A percentile compares a stretch with the other conserved stretches of the same genome.
Conservation (phyloP, 1,140 invertebrate species). For the Palaemon carinicauda region DNA sequence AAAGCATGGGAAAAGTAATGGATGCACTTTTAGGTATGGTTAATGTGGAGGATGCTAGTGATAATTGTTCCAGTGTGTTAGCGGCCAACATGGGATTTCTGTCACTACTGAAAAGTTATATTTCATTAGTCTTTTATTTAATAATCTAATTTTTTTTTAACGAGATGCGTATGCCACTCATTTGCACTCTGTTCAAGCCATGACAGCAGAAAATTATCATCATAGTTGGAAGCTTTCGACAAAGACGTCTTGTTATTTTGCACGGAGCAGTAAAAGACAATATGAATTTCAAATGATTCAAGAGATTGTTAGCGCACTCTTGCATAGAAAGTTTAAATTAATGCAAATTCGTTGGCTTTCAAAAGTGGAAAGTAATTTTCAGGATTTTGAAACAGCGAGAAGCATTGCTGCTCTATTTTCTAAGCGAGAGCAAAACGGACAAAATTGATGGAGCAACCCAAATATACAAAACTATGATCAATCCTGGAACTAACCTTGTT, state of each 20-base stretch:
- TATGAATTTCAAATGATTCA: too few species aligned
- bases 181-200: slow-evolving; percentile 29
- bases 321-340: slow-evolving; percentile 2
- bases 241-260: too few species aligned
- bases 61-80: not conserved
- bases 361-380: not conserved
- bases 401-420: slow-evolving; percentile 16
- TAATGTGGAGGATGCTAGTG: slow-evolving; percentile 14
- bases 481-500: not conserved
- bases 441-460: slow-evolving; percentile 14
- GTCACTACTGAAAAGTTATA: slow-evolving; percentile 16
- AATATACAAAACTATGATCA: slow-evolving; percentile 7
- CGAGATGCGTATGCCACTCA: slow-evolving; percentile 17
- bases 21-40: not conserved
- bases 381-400: slow-evolving; percentile 19
- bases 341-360: slow-evolving; percentile 18
- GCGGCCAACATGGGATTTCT: slow-evolving; percentile 8
- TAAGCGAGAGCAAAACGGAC: not conserved
- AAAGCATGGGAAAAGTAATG: not conserved
- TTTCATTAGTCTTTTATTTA: too few species aligned
- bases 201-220: slow-evolving; percentile 2
- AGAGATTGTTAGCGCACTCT: not conserved
- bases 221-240: not conserved
- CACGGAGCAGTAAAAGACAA: too few species aligned
- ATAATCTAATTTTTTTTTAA: too few species aligned